Evolutionary conservation across 2,797 vertebrate species (phyloP), one percentile per base, ranked within the genome.

Genomic region (Carapus acus): DNA sequence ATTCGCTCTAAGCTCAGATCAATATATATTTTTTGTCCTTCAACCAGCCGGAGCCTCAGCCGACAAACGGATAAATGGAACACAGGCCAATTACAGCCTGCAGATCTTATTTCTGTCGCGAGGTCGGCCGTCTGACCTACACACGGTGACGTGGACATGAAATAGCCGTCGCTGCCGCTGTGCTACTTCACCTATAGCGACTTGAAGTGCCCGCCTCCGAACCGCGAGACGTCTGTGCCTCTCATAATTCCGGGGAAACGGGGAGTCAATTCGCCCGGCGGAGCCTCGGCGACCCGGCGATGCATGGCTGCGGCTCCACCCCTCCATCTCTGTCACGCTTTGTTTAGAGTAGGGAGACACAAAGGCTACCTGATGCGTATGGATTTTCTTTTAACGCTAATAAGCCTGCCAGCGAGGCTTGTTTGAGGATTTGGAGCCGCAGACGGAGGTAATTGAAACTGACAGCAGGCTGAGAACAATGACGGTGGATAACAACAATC

Each of bases 391-490:
- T 84, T 81, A 80, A 82, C 75, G 46, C 63, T 82, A 80, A 83
- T 85, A 83, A 79, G 71, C 67, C 66, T 74, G 69, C 77, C 69
- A 50, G 31, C 2, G 6, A 13, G 46, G 62, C 64, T 71, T 70
- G 61, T 51, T 70, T 51, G 68, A 74, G 72, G 80, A 86, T 85
- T 77, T 69, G 72, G 68, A 71, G 71, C 77, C 72, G 62, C 71
- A 80, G 78, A 81, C 77, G 37, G 81, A 22, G 60, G 86, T 90
- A 88, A 88, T 87, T 88, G 86, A 86, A 89, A 83, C 53, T 77
- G 83, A 87, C 85, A 88, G 79, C 63, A 16, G 78, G 79, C 78
- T 82, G 83, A 85, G 64, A 81, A 82, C 80, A 86, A 81, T 80
- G 84, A 74, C 80, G 66, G 74, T 66, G 72, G 78, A 86, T 84